phyloP scores from a whole-genome alignment of 2,113 vertebrate species.

The Fulmarus glacialis region DNA sequence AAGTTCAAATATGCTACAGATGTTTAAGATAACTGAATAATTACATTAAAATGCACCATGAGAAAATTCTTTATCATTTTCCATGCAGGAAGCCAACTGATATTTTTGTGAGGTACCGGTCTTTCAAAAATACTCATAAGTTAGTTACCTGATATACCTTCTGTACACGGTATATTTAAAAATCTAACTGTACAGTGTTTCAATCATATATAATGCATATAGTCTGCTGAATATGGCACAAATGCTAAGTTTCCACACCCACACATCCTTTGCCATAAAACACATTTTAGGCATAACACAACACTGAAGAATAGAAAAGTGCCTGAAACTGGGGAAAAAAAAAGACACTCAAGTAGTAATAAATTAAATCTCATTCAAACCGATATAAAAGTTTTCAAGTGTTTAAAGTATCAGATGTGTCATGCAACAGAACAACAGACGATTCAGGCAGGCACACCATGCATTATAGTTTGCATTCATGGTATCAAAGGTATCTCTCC shows the following conservation, averaged over 20 bases:
- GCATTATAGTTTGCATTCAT: conserved; percentile 75
- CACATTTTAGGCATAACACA: conserved; percentile 79
- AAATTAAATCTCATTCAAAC: conserved; percentile 88
- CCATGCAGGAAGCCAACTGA: conserved; percentile 41
- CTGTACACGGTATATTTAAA: conserved; percentile 48
- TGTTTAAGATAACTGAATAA: conserved; percentile 20
- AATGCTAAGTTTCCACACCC: conserved; percentile 63
- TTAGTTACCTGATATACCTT: conserved; percentile 64
- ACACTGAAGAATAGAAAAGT: conserved; percentile 81
- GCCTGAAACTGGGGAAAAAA: conserved; percentile 49
- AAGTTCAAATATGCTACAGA: conserved; percentile 47
- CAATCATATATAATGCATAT: conserved; percentile 47
- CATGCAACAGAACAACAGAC: conserved; percentile 87
- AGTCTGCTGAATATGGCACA: conserved; percentile 79
- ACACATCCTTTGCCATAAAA: conserved; percentile 70
- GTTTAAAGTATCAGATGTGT: conserved; percentile 83
- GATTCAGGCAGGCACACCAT: conserved; percentile 83
- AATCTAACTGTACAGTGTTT: conserved; percentile 70
- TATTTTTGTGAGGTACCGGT: conserved; percentile 61
- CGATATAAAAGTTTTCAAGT: conserved; percentile 90
- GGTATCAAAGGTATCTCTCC: conserved; percentile 58
- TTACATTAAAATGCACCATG: conserved; percentile 32
- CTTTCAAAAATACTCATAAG: conserved; percentile 62
- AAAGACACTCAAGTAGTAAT: conserved; percentile 84
- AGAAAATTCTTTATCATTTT: conserved; percentile 23